Conservation (phyloP, 2,797 vertebrate genomes). For the Rhinella marina region DNA sequence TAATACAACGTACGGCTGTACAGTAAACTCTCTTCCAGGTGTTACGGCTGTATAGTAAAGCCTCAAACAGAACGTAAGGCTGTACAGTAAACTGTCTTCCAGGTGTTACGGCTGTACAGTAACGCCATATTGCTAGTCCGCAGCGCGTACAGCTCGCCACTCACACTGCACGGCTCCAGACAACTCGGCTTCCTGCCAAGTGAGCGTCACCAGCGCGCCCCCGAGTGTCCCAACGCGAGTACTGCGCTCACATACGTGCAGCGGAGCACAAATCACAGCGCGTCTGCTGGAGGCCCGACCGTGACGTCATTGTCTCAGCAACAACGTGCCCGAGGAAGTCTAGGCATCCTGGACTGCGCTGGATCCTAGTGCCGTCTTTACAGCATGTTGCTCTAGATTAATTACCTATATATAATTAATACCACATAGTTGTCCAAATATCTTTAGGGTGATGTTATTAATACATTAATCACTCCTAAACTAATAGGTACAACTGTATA, state of each 20-base stretch:
- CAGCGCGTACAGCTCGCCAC: no score
- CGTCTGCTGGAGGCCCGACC: background rate
- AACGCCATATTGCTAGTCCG: no score
- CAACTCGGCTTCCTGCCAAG: constrained; percentile 1
- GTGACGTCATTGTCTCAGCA: constrained; percentile 4
- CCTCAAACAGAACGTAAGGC: no score
- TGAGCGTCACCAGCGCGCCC: background rate
- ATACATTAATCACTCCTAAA: no score
- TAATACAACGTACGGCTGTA: no score
- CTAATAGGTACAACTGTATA: no score
- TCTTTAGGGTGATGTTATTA: no score
- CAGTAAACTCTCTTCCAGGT: no score
- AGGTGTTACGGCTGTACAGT: no score
- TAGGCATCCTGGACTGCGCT: background rate
- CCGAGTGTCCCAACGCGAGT: background rate
- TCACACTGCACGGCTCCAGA: background rate
- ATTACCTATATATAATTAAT: background rate
- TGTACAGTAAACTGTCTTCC: no score
- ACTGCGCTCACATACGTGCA: constrained; percentile 1
- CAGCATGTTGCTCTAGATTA: background rate
- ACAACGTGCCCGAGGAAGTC: background rate
- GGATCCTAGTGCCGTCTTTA: background rate
- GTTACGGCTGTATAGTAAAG: no score
- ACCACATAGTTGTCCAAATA: no score
- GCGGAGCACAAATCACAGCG: background rate